Evolutionary conservation across 2,113 vertebrate species (phyloP).

Genomic region (Gallinago media): DNA sequence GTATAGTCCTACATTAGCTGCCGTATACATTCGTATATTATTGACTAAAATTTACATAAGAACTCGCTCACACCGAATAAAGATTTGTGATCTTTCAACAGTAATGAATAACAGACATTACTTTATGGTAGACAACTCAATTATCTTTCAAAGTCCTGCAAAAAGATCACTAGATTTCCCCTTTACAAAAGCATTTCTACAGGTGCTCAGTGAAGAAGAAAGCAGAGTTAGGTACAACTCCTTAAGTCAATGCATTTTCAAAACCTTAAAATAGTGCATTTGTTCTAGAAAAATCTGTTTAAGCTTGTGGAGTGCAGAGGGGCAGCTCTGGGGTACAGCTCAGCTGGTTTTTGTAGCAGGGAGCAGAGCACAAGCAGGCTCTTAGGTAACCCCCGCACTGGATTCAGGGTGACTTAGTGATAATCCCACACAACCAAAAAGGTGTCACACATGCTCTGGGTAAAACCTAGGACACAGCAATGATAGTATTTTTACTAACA

Average conservation of each 20-base stretch:
- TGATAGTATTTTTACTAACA: neutral
- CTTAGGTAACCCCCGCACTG: neutral
- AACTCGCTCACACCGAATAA: neutral
- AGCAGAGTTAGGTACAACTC: neutral
- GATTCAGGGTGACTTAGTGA: neutral
- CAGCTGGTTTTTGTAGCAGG: neutral
- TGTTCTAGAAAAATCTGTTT: neutral
- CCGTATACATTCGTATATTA: neutral
- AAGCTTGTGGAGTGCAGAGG: neutral
- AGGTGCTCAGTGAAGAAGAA: neutral
- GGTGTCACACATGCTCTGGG: fast-evolving
- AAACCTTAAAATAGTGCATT: neutral
- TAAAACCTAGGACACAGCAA: neutral
- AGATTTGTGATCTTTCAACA: conserved; percentile 24
- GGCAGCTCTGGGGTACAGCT: neutral
- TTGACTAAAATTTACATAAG: conserved; percentile 15
- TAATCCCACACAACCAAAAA: neutral
- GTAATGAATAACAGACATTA: neutral
- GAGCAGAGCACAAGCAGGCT: neutral
- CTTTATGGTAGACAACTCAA: conserved; percentile 24
- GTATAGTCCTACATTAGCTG: neutral
- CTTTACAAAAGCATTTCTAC: neutral
- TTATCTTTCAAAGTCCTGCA: neutral
- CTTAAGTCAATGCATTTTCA: neutral
- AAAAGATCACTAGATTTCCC: neutral